Percentiles rank a stretch among this genome's conserved stretches.
These are phyloP conservation scores for Brachyalestes nurse DNA, from an alignment of 2,797 vertebrate species.

Conservation along the genomic window DNA sequence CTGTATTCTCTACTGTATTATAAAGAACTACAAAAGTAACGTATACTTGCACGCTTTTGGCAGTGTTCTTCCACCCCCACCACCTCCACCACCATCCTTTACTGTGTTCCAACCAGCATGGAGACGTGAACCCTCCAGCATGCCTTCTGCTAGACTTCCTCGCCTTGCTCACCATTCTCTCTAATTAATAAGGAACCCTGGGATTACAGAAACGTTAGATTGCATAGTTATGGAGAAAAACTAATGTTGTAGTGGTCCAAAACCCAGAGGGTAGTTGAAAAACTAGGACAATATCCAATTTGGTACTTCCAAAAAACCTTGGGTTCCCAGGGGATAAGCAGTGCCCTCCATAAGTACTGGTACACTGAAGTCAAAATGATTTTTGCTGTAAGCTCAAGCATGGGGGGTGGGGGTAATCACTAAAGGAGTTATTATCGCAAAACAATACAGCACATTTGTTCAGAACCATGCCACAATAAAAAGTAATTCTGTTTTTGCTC, in stretches of 20 bases:
- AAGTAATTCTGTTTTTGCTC: no score
- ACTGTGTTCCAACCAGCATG: constrained; percentile 17
- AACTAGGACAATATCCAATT: constrained; percentile 58
- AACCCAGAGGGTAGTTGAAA: constrained; percentile 50
- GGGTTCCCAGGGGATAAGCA: constrained; percentile 23
- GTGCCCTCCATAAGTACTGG: constrained; percentile 22
- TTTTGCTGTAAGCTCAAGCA: background rate
- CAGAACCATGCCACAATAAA: no score
- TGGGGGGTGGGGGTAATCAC: background rate
- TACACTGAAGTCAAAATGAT: constrained; percentile 18
- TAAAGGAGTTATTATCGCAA: background rate
- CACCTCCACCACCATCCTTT: background rate
- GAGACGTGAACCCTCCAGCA: constrained; percentile 32
- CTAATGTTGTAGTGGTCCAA: constrained; percentile 52
- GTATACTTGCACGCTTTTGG: constrained; percentile 8
- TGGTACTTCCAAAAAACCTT: constrained; percentile 44
- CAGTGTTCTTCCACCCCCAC: background rate
- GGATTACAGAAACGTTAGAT: constrained; percentile 55
- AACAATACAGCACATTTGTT: background rate
- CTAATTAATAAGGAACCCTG: constrained; percentile 56
- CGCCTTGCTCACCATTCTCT: constrained; percentile 34
- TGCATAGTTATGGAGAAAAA: constrained; percentile 48
- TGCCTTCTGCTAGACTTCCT: constrained; percentile 36
- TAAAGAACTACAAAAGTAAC: constrained; percentile 19
- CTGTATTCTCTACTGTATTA: background rate